Evolutionary conservation across 2,888 invertebrate species (phyloP).

Genomic region (Diplazon laetatorius): DNA sequence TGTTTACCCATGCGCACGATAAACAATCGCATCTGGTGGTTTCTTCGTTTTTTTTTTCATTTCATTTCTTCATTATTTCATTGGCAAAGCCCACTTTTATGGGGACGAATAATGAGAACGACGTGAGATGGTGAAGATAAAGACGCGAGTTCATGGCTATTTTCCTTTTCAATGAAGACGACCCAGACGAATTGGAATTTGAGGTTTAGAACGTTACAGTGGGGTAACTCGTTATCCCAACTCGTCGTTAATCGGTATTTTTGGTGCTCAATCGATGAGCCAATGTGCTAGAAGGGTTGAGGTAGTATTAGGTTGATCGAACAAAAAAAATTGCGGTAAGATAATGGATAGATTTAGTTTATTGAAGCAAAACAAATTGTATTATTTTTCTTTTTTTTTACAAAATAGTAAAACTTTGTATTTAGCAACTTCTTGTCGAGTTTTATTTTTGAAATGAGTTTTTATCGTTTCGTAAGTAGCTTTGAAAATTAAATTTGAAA

Average conservation of each 20-base stretch:
- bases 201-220: neutral
- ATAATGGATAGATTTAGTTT: too few relatives aligned
- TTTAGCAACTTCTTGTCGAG: too few relatives aligned
- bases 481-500: too few relatives aligned
- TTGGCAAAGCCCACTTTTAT: constrained; percentile 9
- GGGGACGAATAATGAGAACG: neutral
- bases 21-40: constrained; percentile 14
- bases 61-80: constrained; percentile 10
- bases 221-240: neutral
- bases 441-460: too few relatives aligned
- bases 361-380: too few relatives aligned
- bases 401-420: too few relatives aligned
- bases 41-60: constrained; percentile 7
- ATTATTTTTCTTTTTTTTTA: too few relatives aligned
- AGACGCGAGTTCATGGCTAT: neutral
- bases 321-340: too few relatives aligned
- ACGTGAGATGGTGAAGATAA: neutral
- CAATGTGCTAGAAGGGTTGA: too few relatives aligned
- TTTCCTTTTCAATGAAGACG: constrained; percentile 13
- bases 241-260: neutral
- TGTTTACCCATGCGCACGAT: constrained; percentile 25
- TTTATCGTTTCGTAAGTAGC: too few relatives aligned
- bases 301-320: too few relatives aligned
- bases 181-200: constrained; percentile 1
- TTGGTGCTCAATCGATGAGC: neutral